phyloP scores from a whole-genome alignment of 1,140 invertebrate genomes.

The Linepithema humile region DNA sequence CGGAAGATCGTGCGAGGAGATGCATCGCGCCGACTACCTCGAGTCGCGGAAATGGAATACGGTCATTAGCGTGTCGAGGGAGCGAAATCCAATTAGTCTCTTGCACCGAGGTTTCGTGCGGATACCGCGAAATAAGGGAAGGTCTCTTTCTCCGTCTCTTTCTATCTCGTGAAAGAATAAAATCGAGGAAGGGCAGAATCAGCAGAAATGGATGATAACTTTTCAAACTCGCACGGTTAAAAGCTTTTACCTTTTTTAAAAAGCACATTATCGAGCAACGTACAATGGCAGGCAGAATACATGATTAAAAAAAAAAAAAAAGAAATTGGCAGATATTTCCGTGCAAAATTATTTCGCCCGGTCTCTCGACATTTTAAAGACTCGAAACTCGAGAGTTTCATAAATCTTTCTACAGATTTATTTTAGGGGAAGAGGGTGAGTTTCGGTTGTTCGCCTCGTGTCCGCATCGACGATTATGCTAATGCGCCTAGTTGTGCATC shows the following conservation, averaged over 20 bases:
- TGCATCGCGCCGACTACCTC: constrained; percentile 62
- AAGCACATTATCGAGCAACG: not conserved
- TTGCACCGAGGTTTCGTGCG: constrained; percentile 64
- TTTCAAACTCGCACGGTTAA: not conserved
- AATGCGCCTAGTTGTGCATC: constrained; percentile 58
- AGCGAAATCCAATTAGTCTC: constrained; percentile 71
- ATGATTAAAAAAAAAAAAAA: not conserved
- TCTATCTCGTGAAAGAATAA: not conserved
- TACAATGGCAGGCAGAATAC: not conserved
- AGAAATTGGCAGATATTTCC: not conserved
- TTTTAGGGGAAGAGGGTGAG: not conserved
- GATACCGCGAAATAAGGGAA: constrained; percentile 55
- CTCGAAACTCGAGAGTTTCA: not conserved
- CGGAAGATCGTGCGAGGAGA: constrained; percentile 70
- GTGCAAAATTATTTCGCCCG: not conserved
- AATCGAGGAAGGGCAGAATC: not conserved
- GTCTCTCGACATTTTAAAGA: not conserved
- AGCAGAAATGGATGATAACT: not conserved
- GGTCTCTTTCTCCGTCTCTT: not conserved
- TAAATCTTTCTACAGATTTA: constrained; percentile 4
- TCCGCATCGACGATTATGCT: constrained; percentile 66
- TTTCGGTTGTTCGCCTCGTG: constrained; percentile 3
- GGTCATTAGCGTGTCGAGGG: constrained; percentile 69
- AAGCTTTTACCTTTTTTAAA: not conserved
- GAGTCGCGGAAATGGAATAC: constrained; percentile 71